Conservation (phyloP, 2,888 invertebrate genomes). For the Melolontha melolontha region DNA sequence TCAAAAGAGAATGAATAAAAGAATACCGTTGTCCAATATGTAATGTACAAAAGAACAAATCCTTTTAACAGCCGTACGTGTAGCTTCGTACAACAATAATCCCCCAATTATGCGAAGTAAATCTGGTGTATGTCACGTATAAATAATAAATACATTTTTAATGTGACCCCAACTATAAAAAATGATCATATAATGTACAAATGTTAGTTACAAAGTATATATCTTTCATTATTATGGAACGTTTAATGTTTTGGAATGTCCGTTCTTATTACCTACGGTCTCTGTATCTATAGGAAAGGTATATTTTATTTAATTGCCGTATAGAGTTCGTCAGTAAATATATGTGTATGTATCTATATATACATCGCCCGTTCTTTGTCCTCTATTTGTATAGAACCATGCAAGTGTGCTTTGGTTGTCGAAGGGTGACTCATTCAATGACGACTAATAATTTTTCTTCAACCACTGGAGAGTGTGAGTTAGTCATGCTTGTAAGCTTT, state of each 20-base stretch:
- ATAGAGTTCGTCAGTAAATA: too few species aligned
- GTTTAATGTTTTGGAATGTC: constrained; percentile 36
- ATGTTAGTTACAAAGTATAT: constrained; percentile 25
- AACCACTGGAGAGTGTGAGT: not conserved
- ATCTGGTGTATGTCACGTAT: constrained; percentile 20
- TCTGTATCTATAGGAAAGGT: constrained; percentile 4
- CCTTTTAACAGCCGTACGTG: too few species aligned
- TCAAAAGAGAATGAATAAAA: too few species aligned
- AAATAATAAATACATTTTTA: constrained; percentile 31
- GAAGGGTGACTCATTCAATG: constrained; percentile 31
- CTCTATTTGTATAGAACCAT: constrained; percentile 1
- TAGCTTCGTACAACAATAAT: constrained; percentile 3
- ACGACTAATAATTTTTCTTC: constrained; percentile 22
- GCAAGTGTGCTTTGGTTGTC: constrained; percentile 2
- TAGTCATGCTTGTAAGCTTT: too few species aligned
- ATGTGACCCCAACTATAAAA: constrained; percentile 33
- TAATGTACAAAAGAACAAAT: too few species aligned
- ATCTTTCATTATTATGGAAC: constrained; percentile 16
- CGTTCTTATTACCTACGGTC: constrained; percentile 15
- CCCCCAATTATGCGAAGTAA: constrained; percentile 13
- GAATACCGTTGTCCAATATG: too few species aligned
- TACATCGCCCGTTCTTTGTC: constrained; percentile 7
- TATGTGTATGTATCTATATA: constrained; percentile 9
- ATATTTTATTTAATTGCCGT: not conserved
- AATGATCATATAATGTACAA: constrained; percentile 37